Evolutionary conservation across 2,888 invertebrate genomes (phyloP), one percentile per base, ranked within the genome.

Genomic region (Arge pagana): DNA sequence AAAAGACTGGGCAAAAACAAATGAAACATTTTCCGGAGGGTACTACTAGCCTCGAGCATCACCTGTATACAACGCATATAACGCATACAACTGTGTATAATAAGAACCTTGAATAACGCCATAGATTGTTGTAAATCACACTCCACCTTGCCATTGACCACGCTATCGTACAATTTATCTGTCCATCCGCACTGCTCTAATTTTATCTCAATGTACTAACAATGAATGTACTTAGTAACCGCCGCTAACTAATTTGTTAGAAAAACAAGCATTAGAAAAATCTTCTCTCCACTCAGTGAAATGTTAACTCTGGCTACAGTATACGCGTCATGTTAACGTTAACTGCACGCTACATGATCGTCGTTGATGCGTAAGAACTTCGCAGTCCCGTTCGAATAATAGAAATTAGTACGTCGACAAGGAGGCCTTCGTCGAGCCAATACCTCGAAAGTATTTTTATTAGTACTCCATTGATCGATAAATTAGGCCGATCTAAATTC

Each of bases 151-250:
- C 45, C 45, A 45, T 45, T 35, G 45, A 45, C 45, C 45, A 45
- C 45, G 45, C 45, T 33, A 45, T 45, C 45, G 45, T 45, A 45
- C 33, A 45, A 33, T 31, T 45, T 45, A 33, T 35, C 35, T 45
- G 33, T 45, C 31, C 35, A 31, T 45, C 8, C n/a, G 45, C 45
- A 45, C 45, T 45, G 45, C 45, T 45, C 45, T 45, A 45, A 45
- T 45, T 45, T 45, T 45, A 45, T 24, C 35, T 45, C 45, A 45
- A 33, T 35, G 33, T 33, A 45, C 45, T 45, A 45, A 45, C 45
- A 23, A 33, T 45, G 45, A 45, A 45, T 45, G 45, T 45, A n/a
- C n/a, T n/a, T n/a, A 45, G 45, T 45, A 45, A 45, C 45, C 24
- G 45, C 45, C 33, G 45, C 45, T 45, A 24, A 45, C 45, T 45